phyloP scores from a whole-genome alignment of 2,113 vertebrate genomes.

The Myocastor coypus region DNA sequence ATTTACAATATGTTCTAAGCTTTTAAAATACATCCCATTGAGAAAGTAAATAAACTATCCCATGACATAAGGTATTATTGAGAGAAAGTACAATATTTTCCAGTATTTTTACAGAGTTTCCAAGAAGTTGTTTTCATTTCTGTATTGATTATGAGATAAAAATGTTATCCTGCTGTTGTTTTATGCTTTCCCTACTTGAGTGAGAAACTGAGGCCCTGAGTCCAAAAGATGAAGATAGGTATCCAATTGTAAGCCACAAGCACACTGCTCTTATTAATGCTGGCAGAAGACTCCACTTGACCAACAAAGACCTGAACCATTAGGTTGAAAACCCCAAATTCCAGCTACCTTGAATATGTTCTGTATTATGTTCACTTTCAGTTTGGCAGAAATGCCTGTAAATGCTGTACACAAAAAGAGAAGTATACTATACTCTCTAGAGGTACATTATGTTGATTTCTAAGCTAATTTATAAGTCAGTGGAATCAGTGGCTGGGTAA shows the following conservation, averaged over 20 bases:
- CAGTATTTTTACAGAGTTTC: slow-evolving; percentile 41
- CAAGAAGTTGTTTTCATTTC: slow-evolving; percentile 54
- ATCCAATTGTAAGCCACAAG: not conserved
- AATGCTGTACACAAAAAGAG: not conserved
- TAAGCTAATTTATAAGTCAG: slow-evolving; percentile 51
- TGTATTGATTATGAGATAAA: slow-evolving; percentile 45
- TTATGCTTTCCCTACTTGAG: slow-evolving; percentile 45
- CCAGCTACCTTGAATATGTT: slow-evolving; percentile 38
- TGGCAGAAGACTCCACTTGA: slow-evolving; percentile 41
- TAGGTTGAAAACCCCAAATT: not conserved
- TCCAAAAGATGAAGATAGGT: slow-evolving; percentile 21
- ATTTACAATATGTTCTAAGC: slow-evolving; percentile 62
- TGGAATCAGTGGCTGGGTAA: not conserved
- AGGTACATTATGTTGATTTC: not conserved
- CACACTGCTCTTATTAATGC: slow-evolving; percentile 37
- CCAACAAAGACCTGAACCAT: slow-evolving; percentile 8
- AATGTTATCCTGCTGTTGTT: slow-evolving; percentile 43
- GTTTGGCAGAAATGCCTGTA: slow-evolving; percentile 36
- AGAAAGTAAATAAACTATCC: slow-evolving; percentile 61
- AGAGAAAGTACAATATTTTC: not conserved
- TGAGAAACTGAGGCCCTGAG: slow-evolving; percentile 25
- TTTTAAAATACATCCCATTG: slow-evolving; percentile 59
- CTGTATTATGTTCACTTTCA: slow-evolving; percentile 9
- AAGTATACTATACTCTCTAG: not conserved
- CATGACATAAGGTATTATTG: slow-evolving; percentile 44